Evolutionary conservation across 2,888 invertebrate species (phyloP), one percentile per base, ranked within the genome.

Genomic region (Ceramica pisi): DNA sequence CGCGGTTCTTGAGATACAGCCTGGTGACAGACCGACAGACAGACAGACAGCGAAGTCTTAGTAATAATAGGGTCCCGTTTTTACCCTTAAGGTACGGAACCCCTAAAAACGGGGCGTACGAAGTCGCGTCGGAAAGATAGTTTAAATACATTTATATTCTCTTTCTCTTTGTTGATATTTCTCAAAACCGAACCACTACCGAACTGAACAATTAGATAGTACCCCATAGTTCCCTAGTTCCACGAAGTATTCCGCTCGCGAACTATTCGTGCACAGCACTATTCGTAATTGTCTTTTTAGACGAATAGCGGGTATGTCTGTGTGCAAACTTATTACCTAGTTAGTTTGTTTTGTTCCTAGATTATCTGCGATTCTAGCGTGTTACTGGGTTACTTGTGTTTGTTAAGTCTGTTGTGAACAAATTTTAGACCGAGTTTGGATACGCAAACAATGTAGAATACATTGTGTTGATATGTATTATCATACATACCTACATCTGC

Each of bases 261-360:
- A 51, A 35, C 41, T 75, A 35, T 6, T 2, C 31, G 14, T 41
- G 6, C 55, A 44, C 53, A 38, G 38, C 75, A 62, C 69, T 70
- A 64, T 23, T 41, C 60, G 55, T 75, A 72, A 78, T 81, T 71
- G 71, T 70, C 64, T 67, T 67, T 63, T 80, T 61, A 62, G 68
- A 67, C 66, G 67, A 69, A 71, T 67, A 44, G 70, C 35, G 12
- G 16, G 48, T 23, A 59, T 77, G 83, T 69, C 57, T 56, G 68
- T 53, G 56, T 64, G 75, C 59, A 44, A 80, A 77, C 77, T 77
- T 71, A 66, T 73, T 71, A 67, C 55, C 77, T 63, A 70, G 38
- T 70, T 69, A 23, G 38, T 46, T 67, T 55, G 57, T 78, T 63
- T 75, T 72, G 75, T 72, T 67, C 10, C 6, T 71, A 67, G 51